Base-by-base conservation (phyloP, 1,140 invertebrate species). In the Drosophila punjabiensis region DNA sequence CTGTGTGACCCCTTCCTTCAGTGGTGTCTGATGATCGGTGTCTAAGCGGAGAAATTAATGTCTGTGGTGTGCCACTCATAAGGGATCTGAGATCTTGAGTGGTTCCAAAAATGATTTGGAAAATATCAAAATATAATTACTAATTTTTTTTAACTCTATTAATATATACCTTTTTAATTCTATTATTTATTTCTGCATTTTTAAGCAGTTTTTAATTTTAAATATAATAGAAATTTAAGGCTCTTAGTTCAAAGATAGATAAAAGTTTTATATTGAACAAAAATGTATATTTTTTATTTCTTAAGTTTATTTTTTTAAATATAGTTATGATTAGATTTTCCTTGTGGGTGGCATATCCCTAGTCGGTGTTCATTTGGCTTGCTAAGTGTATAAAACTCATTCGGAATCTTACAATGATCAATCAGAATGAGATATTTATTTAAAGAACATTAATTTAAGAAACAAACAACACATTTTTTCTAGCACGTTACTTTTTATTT, bases 11-110 rank as follows among this genome's bases (percentile, higher is more conserved):
- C 50, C 59, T 47, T 58, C 71, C 64, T 62, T 60, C 64, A 71
- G 43, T 79, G 53, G 47, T 65, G 69, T 66, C 48, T 69, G 76
- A 69, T 80, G 76, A 52, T 69, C 61, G 48, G 67, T 69, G 67
- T 79, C 76, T 47, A 43, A 78, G 63, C 39, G 55, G 35, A 58
- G 55, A 39, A 35, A 24, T n/a, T 45, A 58, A 59, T 69, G 69
- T 56, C 24, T 24, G 3, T 39, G 37, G 5, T 45, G 32, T 48
- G 68, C 61, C 37, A 67, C 70, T 80, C 61, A 82, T 50, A 64
- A 61, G 47, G 59, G 53, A 48, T 65, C 5, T 55, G 24, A 9
- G 20, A 14, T 18, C 9, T 32, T 7, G 16, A 5, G 2, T 3
- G 16, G 28, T 6, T 10, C 16, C 8, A 10, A 13, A 20, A 32